Evolutionary conservation across 2,113 vertebrate genomes (phyloP).

Genomic region (Ailurus styani): DNA sequence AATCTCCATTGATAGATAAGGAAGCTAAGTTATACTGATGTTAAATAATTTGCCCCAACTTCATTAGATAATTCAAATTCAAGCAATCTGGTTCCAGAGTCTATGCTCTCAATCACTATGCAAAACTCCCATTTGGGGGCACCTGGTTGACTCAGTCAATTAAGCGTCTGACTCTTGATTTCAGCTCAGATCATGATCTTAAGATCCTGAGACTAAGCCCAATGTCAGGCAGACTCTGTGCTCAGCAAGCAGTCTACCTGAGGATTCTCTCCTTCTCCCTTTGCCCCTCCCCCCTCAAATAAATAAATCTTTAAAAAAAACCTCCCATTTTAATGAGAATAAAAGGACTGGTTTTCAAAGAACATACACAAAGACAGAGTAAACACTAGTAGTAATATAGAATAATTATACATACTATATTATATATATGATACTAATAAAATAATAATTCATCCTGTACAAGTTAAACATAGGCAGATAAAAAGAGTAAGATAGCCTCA

Average conservation of each 20-base stretch:
- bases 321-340: background rate
- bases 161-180: background rate
- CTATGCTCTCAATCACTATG: background rate
- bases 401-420: background rate
- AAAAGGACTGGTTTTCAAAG: background rate
- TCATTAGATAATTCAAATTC: background rate
- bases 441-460: background rate
- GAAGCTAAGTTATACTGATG: background rate
- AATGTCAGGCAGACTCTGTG: background rate
- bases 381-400: background rate
- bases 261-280: background rate
- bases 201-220: background rate
- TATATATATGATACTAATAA: background rate
- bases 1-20: background rate
- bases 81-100: background rate
- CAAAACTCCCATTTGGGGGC: background rate
- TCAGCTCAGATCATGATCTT: background rate
- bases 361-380: background rate
- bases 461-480: background rate
- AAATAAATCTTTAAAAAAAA: background rate
- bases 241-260: background rate
- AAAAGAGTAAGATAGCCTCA: background rate
- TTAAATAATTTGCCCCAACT: background rate
- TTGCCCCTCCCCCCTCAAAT: background rate
- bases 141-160: background rate